Base-by-base conservation (phyloP, 2,113 vertebrate species). In the Entomyzon cyanotis region DNA sequence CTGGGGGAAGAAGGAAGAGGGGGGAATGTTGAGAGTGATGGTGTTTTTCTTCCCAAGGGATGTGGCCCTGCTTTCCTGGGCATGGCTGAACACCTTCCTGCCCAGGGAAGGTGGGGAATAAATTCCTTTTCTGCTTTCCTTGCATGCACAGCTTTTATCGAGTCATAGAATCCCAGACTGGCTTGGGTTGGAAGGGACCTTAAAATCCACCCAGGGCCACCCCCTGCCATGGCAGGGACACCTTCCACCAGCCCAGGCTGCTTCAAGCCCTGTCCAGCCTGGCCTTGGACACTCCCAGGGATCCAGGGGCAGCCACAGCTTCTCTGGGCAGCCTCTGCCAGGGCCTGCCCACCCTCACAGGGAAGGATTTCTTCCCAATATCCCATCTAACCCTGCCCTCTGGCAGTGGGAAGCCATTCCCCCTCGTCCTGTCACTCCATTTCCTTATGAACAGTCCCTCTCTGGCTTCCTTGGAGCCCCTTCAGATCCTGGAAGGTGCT, bases 191-290 rank as follows among this genome's bases (percentile, higher is more conserved):
- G 31, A 81, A 83, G 14, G 24, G 67, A 13, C 21, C 5, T 69
- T 49, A 62, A 60, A 83, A n/a, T 49, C 24, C 15, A 22, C 6
- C 41, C 5, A 13, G 5, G 23, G 25, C 30, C 8, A 39, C 3
- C 17, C 15, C 11, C 28, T 63, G 42, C 64, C 31, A 15, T 3
- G 5, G 10, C 35, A 69, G 8, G 11, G 37, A 5, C 50, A n/a
- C 23, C 33, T 84, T 12, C 50, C 44, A 22, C 49, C 3, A 0
- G 5, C 58, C 44, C 73, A 58, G 58, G 5, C 0, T 71, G 27
- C 11, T 78, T 58, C 56, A 16, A 56, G 30, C 14, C 11, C n/a
- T 0, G 0, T 65, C 60, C 69, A 82, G 0, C 39, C 52, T 82
- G 87, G 23, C 33, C 46, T 82, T 33, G 53, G 37, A 1, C 46